Base-by-base conservation (phyloP, 2,113 vertebrate species). In the Chlorodrepanis virens region DNA sequence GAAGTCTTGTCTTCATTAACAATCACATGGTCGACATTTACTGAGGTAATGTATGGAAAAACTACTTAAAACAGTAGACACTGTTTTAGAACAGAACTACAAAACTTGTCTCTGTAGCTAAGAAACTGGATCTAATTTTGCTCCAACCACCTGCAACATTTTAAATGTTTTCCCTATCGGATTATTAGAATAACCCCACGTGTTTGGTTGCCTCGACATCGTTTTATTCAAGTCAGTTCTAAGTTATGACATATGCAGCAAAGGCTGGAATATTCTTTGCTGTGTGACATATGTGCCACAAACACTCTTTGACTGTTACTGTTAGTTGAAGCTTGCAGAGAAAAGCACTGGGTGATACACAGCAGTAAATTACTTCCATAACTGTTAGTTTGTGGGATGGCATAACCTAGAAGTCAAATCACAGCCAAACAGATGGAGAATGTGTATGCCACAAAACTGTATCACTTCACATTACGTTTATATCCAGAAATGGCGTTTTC, bases 341-440 rank as follows among this genome's bases (percentile, higher is more conserved):
- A 74, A 89, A 91, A 90, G 78, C 59, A 85, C 57, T 52, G 71
- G 31, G 5, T 94, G 88, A 94, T 75, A 63, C 0, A 2, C 25
- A 78, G 78, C 90, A 94, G 79, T 88, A 92, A 93, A 86, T 88
- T 61, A 83, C 71, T 93, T 88, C 39, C 84, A 96, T 67, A 87
- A 80, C 60, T 88, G 52, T 81, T 76, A 92, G 76, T 40, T 23
- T 89, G 91, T 81, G 93, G 93, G 94, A 95, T 93, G 92, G 90
- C 87, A 94, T 37, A 92, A 80, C 52, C 79, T 52, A 93, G 57
- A 88, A 83, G 72, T 88, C 90, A 96, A 93, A 75, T 90, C 90
- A 88, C 93, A 75, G 93, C 71, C 79, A 94, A 96, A 88, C 87
- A 94, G 89, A 93, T 89, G 93, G 85, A 77, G 60, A 90, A 90